These are phyloP conservation scores for Pseudococcus longispinus DNA, from an alignment of 2,888 invertebrate genomes.

Conservation along the genomic window DNA sequence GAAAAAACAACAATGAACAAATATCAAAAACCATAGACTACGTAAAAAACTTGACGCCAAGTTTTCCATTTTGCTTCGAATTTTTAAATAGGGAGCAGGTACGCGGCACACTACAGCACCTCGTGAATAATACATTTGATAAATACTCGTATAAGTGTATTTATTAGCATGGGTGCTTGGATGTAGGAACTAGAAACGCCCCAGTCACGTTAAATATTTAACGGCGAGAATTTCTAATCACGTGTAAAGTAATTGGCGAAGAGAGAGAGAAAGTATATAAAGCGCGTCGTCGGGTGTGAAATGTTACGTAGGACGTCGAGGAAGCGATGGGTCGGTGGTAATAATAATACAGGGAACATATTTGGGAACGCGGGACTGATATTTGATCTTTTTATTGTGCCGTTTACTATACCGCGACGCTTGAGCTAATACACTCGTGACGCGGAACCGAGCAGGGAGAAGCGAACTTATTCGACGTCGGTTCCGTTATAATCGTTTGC, in stretches of 20 bases:
- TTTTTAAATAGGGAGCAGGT: no score
- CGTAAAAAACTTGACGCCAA: no score
- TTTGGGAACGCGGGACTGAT: background rate
- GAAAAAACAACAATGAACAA: no score
- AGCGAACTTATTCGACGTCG: background rate
- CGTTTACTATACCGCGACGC: background rate
- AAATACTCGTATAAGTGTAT: background rate
- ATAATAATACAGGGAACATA: background rate
- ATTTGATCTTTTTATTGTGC: slow-evolving; percentile 4
- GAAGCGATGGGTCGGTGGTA: background rate
- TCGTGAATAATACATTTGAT: background rate
- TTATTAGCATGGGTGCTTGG: background rate
- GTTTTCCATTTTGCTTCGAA: no score
- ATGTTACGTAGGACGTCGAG: background rate
- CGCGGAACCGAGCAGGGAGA: background rate
- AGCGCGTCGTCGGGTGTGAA: background rate
- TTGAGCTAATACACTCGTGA: background rate
- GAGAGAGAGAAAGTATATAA: background rate
- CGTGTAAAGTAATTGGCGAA: background rate
- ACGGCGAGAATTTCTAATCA: background rate
- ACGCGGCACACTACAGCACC: no score
- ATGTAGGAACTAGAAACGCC: background rate
- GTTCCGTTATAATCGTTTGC: slow-evolving; percentile 32
- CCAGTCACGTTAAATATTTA: background rate
- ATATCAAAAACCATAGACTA: no score